phyloP scores from a whole-genome alignment of 2,797 vertebrate genomes.

The Acestrorhynchus altus region DNA sequence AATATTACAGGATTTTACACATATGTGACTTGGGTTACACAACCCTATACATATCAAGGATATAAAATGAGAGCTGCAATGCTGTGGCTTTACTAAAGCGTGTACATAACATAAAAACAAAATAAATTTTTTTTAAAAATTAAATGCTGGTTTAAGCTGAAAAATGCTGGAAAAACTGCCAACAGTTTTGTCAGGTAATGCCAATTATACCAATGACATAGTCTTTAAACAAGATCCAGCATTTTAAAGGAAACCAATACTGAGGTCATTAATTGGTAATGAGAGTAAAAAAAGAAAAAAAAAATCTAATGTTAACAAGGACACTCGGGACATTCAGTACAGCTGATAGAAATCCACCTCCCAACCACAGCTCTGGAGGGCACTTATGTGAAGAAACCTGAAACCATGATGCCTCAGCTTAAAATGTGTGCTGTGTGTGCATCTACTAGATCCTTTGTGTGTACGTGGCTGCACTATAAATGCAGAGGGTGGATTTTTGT shows the following conservation, averaged over 20 bases:
- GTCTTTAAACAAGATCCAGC: background rate
- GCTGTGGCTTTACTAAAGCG: too few species aligned
- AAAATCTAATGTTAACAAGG: slow-evolving; percentile 3
- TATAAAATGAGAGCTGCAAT: too few species aligned
- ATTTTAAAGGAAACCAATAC: slow-evolving; percentile 5
- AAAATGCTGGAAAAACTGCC: background rate
- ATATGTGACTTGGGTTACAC: too few species aligned
- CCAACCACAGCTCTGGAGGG: background rate
- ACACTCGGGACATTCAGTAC: background rate
- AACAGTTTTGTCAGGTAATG: background rate
- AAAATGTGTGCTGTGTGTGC: slow-evolving; percentile 1
- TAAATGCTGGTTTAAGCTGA: background rate
- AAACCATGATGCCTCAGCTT: background rate
- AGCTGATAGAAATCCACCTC: background rate
- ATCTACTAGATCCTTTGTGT: slow-evolving; percentile 14
- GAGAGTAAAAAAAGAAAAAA: background rate
- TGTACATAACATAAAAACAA: too few species aligned
- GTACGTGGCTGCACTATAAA: slow-evolving; percentile 15
- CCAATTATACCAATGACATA: background rate
- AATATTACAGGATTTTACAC: too few species aligned
- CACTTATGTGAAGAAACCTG: slow-evolving; percentile 1
- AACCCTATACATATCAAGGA: too few species aligned
- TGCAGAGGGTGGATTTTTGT: slow-evolving; percentile 2
- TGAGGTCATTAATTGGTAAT: slow-evolving; percentile 2
- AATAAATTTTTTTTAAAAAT: too few species aligned